Evolutionary conservation across 2,113 vertebrate genomes (phyloP).

Genomic region (Bothrops jararaca): DNA sequence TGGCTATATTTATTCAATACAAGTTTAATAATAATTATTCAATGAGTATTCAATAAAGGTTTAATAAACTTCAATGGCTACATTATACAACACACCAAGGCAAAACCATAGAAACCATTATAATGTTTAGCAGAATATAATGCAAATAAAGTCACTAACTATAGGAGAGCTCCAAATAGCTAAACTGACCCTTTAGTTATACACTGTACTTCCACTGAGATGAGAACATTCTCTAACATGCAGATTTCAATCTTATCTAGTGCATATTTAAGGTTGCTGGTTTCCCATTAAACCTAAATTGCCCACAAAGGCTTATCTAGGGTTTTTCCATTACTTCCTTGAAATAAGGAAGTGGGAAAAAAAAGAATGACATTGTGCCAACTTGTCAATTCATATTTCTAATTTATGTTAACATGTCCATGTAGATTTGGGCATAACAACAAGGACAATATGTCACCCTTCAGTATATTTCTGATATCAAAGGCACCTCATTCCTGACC

Average conservation of each 20-base stretch:
- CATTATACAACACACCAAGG: background rate
- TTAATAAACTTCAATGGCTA: background rate
- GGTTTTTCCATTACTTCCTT: background rate
- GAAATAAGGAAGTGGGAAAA: background rate
- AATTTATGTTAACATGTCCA: background rate
- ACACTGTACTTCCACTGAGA: background rate
- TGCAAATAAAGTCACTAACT: background rate
- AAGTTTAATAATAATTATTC: background rate
- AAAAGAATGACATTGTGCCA: background rate
- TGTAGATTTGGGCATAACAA: background rate
- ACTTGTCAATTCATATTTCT: background rate
- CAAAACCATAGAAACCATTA: background rate
- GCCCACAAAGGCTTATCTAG: background rate
- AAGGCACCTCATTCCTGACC: background rate
- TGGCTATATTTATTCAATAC: background rate
- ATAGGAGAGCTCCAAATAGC: background rate
- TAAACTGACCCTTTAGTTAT: background rate
- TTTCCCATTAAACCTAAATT: background rate
- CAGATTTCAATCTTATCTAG: background rate
- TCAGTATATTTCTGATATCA: background rate
- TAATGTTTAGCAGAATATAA: background rate
- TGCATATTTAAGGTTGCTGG: background rate
- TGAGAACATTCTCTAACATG: background rate
- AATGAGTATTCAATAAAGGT: background rate
- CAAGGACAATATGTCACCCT: background rate